Base-by-base conservation (phyloP, 1,140 invertebrate species). In the Pantala flavescens region DNA sequence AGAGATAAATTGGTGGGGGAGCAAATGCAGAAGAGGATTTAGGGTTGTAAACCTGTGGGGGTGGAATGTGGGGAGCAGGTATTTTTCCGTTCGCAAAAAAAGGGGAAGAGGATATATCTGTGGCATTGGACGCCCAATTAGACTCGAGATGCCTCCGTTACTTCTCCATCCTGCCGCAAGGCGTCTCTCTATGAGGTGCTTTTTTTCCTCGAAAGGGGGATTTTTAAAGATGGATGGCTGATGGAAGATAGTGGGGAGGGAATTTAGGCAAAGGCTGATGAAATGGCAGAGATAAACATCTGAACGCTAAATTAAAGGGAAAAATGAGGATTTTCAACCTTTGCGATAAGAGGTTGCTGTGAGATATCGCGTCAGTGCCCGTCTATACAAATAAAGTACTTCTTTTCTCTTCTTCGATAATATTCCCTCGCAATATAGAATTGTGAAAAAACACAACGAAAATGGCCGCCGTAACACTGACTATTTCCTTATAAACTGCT, bases 41-140 rank as follows among this genome's bases (percentile, higher is more conserved):
- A 14, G 49, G 49, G 49, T 19, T 16, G 49, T 63, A 63, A 63
- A 63, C 49, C 49, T 63, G 49, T 63, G 49, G 49, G 49, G 49
- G 16, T 63, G n/a, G 49, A 63, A 19, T 63, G 49, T 16, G 49
- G 49, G 16, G 49, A 63, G 49, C 49, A 19, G 49, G 49, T 63
- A 63, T 63, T 63, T 63, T 63, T 63, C 49, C 16, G 49, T 63
- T 63, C 49, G 49, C 49, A 63, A 14, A 63, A 63, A 7, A 12
- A 63, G 49, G 12, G n/a, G 12, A 12, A 21, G 49, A 21, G n/a
- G 14, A 63, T 63, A 63, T 63, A 63, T 63, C 49, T 63, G 16
- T 21, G 49, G 49, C 49, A 63, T 63, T 63, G 49, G 49, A 63
- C 49, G 49, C 49, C 49, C 49, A 63, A 63, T 63, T 63, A 63